Evolutionary conservation across 2,888 invertebrate species (phyloP).

Genomic region (Metopia argyrocephala): DNA sequence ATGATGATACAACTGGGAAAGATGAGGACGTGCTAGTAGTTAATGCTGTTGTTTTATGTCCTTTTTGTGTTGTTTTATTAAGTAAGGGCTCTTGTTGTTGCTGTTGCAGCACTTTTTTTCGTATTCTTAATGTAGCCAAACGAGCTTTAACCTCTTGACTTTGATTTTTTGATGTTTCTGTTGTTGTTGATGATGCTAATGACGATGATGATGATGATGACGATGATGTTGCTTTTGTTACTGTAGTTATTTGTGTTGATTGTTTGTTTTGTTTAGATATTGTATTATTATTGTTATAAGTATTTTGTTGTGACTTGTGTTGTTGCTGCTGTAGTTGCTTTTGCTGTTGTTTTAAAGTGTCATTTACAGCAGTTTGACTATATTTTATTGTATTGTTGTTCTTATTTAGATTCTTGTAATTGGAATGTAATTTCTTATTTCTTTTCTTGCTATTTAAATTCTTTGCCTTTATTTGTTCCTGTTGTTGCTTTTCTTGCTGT

Average conservation of each 20-base stretch:
- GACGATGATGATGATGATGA: slow-evolving; percentile 29
- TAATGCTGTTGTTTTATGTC: slow-evolving; percentile 1
- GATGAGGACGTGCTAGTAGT: too few species aligned
- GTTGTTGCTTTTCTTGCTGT: slow-evolving; percentile 12
- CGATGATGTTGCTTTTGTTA: slow-evolving; percentile 29
- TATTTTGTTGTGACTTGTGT: slow-evolving; percentile 53
- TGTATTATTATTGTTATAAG: slow-evolving; percentile 31
- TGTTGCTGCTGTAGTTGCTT: slow-evolving; percentile 28
- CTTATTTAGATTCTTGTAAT: slow-evolving; percentile 2
- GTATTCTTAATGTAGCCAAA: slow-evolving; percentile 57
- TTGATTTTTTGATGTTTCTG: slow-evolving; percentile 41
- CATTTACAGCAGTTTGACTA: slow-evolving; percentile 55
- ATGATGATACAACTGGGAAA: background rate
- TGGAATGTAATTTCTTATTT: slow-evolving; percentile 47
- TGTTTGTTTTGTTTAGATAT: slow-evolving; percentile 33
- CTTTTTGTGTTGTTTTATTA: slow-evolving; percentile 23
- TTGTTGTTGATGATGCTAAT: slow-evolving; percentile 28
- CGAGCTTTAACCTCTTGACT: slow-evolving; percentile 63
- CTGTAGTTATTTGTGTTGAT: slow-evolving; percentile 12
- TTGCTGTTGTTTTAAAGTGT: slow-evolving; percentile 45
- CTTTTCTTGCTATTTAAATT: slow-evolving; percentile 40
- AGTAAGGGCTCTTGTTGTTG: slow-evolving; percentile 21
- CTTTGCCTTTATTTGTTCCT: slow-evolving; percentile 14
- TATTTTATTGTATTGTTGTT: background rate
- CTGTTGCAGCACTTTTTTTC: slow-evolving; percentile 29